phyloP scores from a whole-genome alignment of 1,140 invertebrate species.

The Atta colombica region DNA sequence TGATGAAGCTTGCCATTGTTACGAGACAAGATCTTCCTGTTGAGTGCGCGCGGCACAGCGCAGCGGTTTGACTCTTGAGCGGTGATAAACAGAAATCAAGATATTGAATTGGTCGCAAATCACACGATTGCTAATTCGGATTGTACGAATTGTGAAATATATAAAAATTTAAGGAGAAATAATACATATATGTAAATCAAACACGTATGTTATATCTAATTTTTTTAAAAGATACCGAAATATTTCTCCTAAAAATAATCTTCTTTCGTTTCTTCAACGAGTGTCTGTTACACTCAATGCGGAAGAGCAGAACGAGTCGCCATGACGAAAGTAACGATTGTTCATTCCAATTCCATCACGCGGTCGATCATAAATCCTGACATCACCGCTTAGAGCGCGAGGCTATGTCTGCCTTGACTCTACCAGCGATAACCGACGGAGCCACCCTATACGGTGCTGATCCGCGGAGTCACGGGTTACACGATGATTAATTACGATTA shows the following conservation, averaged over 20 bases:
- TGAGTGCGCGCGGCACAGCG: slow-evolving; percentile 10
- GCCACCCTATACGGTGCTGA: slow-evolving; percentile 50
- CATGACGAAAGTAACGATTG: slow-evolving; percentile 46
- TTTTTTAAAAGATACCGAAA: not conserved
- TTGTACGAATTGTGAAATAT: not conserved
- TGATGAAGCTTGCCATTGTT: slow-evolving; percentile 54
- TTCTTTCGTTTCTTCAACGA: not conserved
- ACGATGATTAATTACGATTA: slow-evolving; percentile 81
- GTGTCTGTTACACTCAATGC: slow-evolving; percentile 17
- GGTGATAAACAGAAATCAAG: slow-evolving; percentile 44
- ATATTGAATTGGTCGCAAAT: slow-evolving; percentile 26
- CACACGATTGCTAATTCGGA: not conserved
- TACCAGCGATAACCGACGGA: slow-evolving; percentile 37
- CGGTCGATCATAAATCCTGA: slow-evolving; percentile 56
- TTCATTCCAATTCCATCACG: slow-evolving; percentile 59
- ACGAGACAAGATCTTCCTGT: slow-evolving; percentile 58
- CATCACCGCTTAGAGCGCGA: slow-evolving; percentile 41
- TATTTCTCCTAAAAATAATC: slow-evolving; percentile 6
- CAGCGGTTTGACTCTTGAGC: slow-evolving; percentile 1
- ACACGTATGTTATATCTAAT: not conserved
- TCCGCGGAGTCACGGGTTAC: slow-evolving; percentile 44
- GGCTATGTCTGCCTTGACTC: not conserved
- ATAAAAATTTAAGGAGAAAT: not conserved
- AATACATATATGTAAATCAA: not conserved
- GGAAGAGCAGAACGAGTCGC: slow-evolving; percentile 45